These are phyloP conservation scores for Paralichthys olivaceus DNA, from an alignment of 2,113 vertebrate species.

Conservation along the genomic window DNA sequence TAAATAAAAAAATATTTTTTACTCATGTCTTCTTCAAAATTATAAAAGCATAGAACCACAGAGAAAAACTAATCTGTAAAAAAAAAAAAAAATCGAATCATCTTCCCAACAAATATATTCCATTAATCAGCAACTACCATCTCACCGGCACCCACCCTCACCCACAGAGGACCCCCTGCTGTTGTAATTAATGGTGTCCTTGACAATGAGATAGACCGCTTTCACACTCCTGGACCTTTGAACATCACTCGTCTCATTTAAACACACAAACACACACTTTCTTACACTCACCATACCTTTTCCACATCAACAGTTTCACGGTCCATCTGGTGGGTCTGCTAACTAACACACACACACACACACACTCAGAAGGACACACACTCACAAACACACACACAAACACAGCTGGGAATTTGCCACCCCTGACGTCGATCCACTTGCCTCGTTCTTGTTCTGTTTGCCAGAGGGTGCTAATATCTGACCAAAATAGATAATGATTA, in stretches of 20 bases:
- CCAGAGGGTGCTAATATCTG: slow-evolving; percentile 32
- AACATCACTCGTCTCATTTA: slow-evolving; percentile 48
- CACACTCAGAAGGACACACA: slow-evolving; percentile 22
- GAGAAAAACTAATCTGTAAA: background rate
- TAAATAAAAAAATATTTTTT: no score
- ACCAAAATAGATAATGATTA: slow-evolving; percentile 13
- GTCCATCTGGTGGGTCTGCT: slow-evolving; percentile 37
- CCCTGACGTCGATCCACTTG: background rate
- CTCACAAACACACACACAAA: slow-evolving; percentile 20
- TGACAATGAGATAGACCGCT: slow-evolving; percentile 73
- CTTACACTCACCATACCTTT: slow-evolving; percentile 29
- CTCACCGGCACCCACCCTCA: slow-evolving; percentile 16
- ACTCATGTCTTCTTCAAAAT: background rate
- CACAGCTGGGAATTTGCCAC: slow-evolving; percentile 28
- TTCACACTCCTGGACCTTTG: slow-evolving; percentile 74
- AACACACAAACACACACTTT: slow-evolving; percentile 5
- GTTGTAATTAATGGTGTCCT: slow-evolving; percentile 85
- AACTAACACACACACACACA: slow-evolving; percentile 31
- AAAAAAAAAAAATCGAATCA: background rate
- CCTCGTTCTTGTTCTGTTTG: background rate
- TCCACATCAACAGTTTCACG: slow-evolving; percentile 49
- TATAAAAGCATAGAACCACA: background rate
- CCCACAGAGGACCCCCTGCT: slow-evolving; percentile 58
- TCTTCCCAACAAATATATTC: slow-evolving; percentile 20
- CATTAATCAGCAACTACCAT: slow-evolving; percentile 23